Evolutionary conservation across 2,113 vertebrate species (phyloP), one percentile per base, ranked within the genome.

Genomic region (Callaeas wilsoni): DNA sequence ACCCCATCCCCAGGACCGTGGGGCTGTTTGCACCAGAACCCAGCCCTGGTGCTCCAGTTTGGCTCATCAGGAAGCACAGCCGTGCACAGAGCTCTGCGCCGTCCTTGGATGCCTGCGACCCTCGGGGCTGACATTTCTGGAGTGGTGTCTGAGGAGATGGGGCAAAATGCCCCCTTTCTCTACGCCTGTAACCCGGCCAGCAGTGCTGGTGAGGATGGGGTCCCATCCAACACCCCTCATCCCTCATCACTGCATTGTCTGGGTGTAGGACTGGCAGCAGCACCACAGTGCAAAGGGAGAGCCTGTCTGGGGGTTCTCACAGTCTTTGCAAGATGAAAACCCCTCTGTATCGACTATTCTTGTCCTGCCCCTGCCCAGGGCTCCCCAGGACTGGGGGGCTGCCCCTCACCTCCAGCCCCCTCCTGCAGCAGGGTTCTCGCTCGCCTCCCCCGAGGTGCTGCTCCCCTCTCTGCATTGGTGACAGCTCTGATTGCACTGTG

Each of bases 61-160:
- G 27, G 44, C 47, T 33, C 4, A 0, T 9, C 0, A 1, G 64
- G 62, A 41, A 46, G 65, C 29, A 67, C 13, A 59, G 37, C 16
- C 26, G 4, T 2, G 22, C 39, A 49, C 55, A 55, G n/a, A 77
- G 37, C 59, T 53, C 79, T 60, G 16, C 21, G 64, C 46, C 81
- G 64, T 7, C 69, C 64, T 46, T 0, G 4, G 22, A 7, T 5
- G 4, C 21, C 57, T 52, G 52, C 42, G 50, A 0, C 35, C 19
- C 62, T 26, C 1, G 0, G 41, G 42, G 33, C 9, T 55, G 49
- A 44, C 4, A 13, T 47, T 84, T 80, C 46, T 62, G n/a, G 49
- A 56, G n/a, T 2, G 22, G 8, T 37, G 22, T 67, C 56, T 70
- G 73, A 83, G 57, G 53, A 59, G 26, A 62, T 0, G 7, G 42